Percentiles rank a stretch among this genome's conserved stretches.
These are phyloP conservation scores for Pseudorectes ferrugineus DNA, from an alignment of 2,113 vertebrate genomes.

Conservation along the genomic window DNA sequence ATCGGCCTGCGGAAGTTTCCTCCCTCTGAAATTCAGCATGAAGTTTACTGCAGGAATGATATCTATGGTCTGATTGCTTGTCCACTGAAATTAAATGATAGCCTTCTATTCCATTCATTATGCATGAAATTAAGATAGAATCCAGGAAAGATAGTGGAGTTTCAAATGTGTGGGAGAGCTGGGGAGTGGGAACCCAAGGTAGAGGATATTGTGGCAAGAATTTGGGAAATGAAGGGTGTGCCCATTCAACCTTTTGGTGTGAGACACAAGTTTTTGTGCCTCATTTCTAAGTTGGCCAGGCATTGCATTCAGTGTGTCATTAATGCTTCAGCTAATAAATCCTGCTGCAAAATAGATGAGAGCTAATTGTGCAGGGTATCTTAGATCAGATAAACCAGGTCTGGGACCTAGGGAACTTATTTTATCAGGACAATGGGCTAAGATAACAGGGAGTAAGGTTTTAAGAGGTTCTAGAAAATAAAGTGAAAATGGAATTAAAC, in stretches of 20 bases:
- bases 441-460: neutral
- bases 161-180: neutral
- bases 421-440: neutral
- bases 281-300: neutral
- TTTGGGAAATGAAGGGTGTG: neutral
- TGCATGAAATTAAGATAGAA: neutral
- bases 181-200: rapidly evolving
- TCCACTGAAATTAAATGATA: neutral
- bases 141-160: neutral
- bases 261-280: neutral
- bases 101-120: neutral
- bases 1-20: neutral
- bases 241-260: neutral
- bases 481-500: neutral
- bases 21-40: neutral
- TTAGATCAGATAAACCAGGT: slow-evolving; percentile 3
- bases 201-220: neutral
- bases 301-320: neutral
- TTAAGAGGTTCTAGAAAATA: neutral
- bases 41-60: neutral
- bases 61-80: neutral
- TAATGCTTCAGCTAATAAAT: neutral
- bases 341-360: neutral
- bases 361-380: neutral
- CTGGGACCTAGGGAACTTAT: neutral